phyloP scores from a whole-genome alignment of 2,797 vertebrate genomes.

The Botia kubotai region DNA sequence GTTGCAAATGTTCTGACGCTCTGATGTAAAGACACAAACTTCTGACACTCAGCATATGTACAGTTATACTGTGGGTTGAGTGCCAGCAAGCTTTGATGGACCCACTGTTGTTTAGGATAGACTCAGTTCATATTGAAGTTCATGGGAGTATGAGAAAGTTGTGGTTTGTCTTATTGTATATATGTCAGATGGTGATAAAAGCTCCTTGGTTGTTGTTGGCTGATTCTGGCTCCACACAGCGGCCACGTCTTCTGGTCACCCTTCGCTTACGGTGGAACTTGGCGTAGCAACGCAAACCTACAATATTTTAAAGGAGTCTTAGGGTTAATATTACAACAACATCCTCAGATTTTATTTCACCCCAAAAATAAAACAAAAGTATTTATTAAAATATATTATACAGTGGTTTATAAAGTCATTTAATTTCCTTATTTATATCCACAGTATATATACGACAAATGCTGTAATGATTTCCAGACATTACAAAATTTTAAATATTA shows the following conservation, averaged over 20 bases:
- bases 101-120: constrained; percentile 25
- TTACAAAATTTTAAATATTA: too few species aligned
- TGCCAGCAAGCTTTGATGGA: constrained; percentile 3
- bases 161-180: background rate
- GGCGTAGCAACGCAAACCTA: constrained; percentile 94
- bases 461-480: too few species aligned
- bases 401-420: too few species aligned
- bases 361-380: too few species aligned
- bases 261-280: constrained; percentile 96
- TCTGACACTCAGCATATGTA: constrained; percentile 10
- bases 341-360: too few species aligned
- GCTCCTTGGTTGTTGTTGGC: constrained; percentile 89
- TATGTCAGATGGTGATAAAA: constrained; percentile 90
- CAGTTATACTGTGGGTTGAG: constrained; percentile 9
- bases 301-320: background rate
- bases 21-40: background rate
- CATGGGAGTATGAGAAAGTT: constrained; percentile 16
- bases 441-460: too few species aligned
- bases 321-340: too few species aligned
- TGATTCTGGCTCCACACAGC: constrained; percentile 91
- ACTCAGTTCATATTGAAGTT: constrained; percentile 38
- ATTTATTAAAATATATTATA: too few species aligned
- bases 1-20: background rate
- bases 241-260: constrained; percentile 91
- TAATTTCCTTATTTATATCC: too few species aligned